Evolutionary conservation across 2,113 vertebrate species (phyloP).

Genomic region (Zosterops borbonicus): DNA sequence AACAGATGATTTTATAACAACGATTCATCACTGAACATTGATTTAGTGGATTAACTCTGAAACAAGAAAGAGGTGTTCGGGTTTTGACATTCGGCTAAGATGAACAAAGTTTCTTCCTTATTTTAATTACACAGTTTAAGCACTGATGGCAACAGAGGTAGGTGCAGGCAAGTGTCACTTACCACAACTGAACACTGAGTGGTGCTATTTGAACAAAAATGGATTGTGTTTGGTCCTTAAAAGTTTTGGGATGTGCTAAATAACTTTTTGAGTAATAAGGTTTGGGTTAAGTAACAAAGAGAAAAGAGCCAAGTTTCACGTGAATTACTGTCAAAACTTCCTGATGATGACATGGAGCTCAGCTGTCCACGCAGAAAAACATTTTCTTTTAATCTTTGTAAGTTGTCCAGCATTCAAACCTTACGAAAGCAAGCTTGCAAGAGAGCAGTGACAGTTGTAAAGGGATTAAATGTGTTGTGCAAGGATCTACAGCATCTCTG

Average conservation of each 20-base stretch:
- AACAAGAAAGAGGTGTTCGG: background rate
- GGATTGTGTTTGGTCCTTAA: no score
- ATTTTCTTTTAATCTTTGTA: background rate
- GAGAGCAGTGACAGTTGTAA: background rate
- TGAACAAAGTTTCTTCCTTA: background rate
- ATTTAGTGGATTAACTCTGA: background rate
- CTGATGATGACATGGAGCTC: fast-evolving
- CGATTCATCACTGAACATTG: background rate
- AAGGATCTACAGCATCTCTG: background rate
- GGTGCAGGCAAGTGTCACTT: background rate
- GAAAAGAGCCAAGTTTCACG: background rate
- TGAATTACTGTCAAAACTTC: background rate
- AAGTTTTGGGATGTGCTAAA: background rate
- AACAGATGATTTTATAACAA: background rate
- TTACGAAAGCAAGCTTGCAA: background rate
- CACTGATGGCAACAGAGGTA: fast-evolving
- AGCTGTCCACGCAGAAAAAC: background rate
- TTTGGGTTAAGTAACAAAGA: background rate
- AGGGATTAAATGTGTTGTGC: background rate
- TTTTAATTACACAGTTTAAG: background rate
- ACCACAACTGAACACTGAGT: constrained; percentile 10
- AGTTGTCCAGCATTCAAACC: background rate
- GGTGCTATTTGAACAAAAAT: constrained; percentile 16
- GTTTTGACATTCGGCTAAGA: background rate
- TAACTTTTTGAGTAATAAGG: background rate